Evolutionary conservation across 2,888 invertebrate species (phyloP), one percentile per base, ranked within the genome.

Genomic region (Tetragonisca angustula): DNA sequence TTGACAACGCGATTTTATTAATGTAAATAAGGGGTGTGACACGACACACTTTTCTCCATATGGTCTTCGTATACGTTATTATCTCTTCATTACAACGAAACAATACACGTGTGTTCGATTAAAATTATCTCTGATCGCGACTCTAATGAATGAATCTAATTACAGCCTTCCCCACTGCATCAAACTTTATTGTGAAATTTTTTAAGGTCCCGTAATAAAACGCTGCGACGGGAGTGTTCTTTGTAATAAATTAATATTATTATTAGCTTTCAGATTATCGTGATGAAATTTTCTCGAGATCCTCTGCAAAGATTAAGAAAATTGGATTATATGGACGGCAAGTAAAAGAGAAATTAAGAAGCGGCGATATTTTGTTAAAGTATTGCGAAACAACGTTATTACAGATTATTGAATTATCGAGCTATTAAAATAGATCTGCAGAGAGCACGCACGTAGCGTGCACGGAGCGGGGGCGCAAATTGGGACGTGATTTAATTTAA

Each of bases 401-500:
- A 19, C 9, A 36, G 36, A 50, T 50, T 21, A 52, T 5, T 21
- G 27, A 9, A 52, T 69, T 27, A 50, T 17, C 13, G 27, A 52
- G 50, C 11, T 69, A 3, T 19, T 27, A 13, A 27, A 52, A 54
- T 43, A 24, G n/a, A 56, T 36, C 19, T 32, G 43, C 43, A 36
- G 43, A 69, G 11, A 32, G 11, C 43, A 36, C 24, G n/a, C 13
- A 19, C 21, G 27, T 17, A 17, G 19, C 11, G 13, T 32, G 49
- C 21, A 24, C 13, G 27, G 9, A 50, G 36, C 2, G 11, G 52
- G 13, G 19, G 15, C 17, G 27, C 21, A 36, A 67, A n/a, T 67
- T 65, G 24, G 27, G 19, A n/a, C 13, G 52, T 61, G 27, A 56
- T n/a, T 59, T 21, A 49, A 69, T 69, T 72, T 62, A 68, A 81